Evolutionary conservation across 2,113 vertebrate genomes (phyloP).

Genomic region (Sminthopsis crassicaudata): DNA sequence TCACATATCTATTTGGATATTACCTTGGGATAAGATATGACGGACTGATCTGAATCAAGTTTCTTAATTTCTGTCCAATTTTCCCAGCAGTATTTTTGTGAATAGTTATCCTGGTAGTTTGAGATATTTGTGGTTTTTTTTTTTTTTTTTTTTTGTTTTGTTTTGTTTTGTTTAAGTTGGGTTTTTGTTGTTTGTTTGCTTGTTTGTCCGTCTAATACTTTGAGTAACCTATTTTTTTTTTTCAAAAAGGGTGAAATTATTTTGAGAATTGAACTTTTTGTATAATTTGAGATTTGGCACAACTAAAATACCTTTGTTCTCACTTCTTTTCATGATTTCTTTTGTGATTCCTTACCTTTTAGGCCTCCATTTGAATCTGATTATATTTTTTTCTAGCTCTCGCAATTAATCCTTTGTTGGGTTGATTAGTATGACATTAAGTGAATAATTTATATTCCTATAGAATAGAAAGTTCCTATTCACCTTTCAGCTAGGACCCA

Average conservation of each 20-base stretch:
- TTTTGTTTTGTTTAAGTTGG: too few relatives aligned
- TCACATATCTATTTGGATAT: neutral
- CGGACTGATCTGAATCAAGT: neutral
- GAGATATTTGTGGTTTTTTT: neutral
- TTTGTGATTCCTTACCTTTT: neutral
- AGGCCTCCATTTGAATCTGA: neutral
- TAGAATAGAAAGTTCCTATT: neutral
- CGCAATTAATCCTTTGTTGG: neutral
- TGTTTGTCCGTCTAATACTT: neutral
- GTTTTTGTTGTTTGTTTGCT: neutral
- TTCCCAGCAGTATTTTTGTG: neutral
- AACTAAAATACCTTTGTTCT: neutral
- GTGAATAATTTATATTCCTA: too few relatives aligned
- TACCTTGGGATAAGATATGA: neutral
- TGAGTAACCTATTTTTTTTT: neutral
- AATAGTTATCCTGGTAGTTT: neutral
- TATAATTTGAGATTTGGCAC: neutral
- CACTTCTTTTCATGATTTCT: neutral
- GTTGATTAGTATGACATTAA: neutral
- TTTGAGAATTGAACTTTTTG: neutral
- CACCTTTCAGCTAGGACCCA: neutral
- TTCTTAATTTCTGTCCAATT: neutral
- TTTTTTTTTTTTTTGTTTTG: too few relatives aligned
- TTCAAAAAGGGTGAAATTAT: neutral
- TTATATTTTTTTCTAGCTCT: neutral